These are phyloP conservation scores for Encarsia formosa DNA, from an alignment of 2,888 invertebrate species.

Conservation along the genomic window DNA sequence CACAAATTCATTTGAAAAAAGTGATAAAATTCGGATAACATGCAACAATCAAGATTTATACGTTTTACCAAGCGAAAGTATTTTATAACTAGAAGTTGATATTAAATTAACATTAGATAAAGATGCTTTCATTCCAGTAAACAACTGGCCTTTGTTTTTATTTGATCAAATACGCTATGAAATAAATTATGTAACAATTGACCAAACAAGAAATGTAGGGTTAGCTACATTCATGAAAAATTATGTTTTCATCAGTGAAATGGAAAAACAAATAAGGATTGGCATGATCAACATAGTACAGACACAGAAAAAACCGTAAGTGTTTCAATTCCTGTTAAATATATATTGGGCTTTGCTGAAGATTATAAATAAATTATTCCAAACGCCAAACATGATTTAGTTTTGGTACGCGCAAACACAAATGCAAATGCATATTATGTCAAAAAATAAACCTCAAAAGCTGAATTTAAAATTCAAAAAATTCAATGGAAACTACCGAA, in stretches of 20 bases:
- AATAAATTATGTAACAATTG: conserved; percentile 40
- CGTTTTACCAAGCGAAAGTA: no score
- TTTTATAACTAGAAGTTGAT: no score
- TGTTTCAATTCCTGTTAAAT: conserved; percentile 6
- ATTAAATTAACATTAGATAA: no score
- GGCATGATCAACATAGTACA: background rate
- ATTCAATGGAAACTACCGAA: no score
- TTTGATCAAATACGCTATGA: conserved; percentile 43
- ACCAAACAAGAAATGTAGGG: conserved; percentile 38
- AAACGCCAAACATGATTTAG: conserved; percentile 13
- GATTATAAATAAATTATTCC: conserved; percentile 13
- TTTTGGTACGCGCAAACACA: conserved; percentile 8
- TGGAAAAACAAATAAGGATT: no score
- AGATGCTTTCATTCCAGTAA: background rate
- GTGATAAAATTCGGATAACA: no score
- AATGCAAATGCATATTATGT: conserved; percentile 3
- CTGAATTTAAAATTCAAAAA: no score
- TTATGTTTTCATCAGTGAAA: background rate
- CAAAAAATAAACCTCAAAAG: conserved; percentile 22
- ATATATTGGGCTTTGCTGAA: conserved; percentile 15
- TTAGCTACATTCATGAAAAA: conserved; percentile 33
- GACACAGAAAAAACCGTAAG: conserved; percentile 21
- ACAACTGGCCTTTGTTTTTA: conserved; percentile 30
- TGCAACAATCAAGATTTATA: no score
- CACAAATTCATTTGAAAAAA: no score